Percentiles rank a stretch among this genome's conserved stretches.
These are phyloP conservation scores for Sapayoa aenigma DNA, from an alignment of 2,113 vertebrate genomes.

Conservation along the genomic window DNA sequence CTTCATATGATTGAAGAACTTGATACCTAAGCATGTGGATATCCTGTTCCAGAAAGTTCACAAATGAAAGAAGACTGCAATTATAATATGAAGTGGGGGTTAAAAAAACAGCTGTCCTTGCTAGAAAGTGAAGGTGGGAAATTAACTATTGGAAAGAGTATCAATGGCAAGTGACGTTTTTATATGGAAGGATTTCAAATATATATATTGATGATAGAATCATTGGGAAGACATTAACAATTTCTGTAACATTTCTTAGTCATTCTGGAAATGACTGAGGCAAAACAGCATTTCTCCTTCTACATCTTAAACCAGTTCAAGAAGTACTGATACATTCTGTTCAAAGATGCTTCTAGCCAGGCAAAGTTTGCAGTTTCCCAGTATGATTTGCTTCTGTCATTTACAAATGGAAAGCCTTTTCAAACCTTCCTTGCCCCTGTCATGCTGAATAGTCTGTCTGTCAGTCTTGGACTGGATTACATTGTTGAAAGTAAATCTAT, in stretches of 20 bases:
- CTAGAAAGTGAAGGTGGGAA: not conserved
- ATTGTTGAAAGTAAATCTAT: constrained; percentile 42
- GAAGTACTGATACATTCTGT: not conserved
- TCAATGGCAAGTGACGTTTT: not conserved
- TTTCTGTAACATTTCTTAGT: not conserved
- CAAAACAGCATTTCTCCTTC: not conserved
- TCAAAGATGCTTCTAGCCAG: not conserved
- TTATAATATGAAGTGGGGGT: not conserved
- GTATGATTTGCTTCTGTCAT: not conserved
- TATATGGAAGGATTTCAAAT: not conserved
- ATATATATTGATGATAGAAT: not conserved
- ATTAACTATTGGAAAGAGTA: not conserved
- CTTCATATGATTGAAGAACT: not conserved
- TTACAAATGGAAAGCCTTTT: constrained; percentile 18
- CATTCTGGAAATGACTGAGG: not conserved
- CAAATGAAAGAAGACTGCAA: not conserved
- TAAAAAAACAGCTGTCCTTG: not conserved
- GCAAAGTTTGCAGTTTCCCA: not conserved
- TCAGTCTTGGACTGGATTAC: constrained; percentile 24
- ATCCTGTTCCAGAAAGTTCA: not conserved
- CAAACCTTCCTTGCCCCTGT: not conserved
- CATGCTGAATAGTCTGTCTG: constrained; percentile 7
- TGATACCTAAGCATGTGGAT: not conserved
- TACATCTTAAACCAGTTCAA: not conserved
- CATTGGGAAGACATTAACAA: not conserved